Base-by-base conservation (phyloP, 2,888 invertebrate genomes). In the Sthenelais limicola region DNA sequence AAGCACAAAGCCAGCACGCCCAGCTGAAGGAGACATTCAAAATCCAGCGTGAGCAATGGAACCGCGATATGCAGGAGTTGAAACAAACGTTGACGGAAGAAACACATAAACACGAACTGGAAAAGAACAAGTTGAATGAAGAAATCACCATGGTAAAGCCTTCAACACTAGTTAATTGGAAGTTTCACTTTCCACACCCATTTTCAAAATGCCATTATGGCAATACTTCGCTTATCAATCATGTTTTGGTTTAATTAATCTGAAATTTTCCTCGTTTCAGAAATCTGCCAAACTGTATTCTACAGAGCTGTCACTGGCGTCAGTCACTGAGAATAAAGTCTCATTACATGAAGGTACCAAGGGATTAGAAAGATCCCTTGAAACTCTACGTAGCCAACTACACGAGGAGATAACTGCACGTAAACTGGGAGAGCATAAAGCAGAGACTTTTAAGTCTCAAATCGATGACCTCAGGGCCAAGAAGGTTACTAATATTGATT, bases 341-440 rank as follows among this genome's bases (percentile, higher is more conserved):
- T 75, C 79, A 26, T 71, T 81, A 43, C 75, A 76, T 54, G 78
- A 78, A 38, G 79, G 78, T 33, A 72, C 62, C 12, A 73, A 75
- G 30, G 74, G 76, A 30, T 71, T 77, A 26, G 82, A 84, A 69
- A 76, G 74, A 49, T 68, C 79, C 0, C 18, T 84, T 28, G 80
- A 82, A 32, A 78, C 81, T 9, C 69, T 81, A 15, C 79, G 79
- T 35, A 48, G 74, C 0, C 77, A 80, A 66, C 77, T 82, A 2
- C 79, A 81, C 26, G 82, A 84, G 51, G 82, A 82, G 71, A 77
- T 73, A 24, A 81, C 82, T 1, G 77, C 76, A 4, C 74, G 80
- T 7, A 80, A 82, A 69, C 76, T 84, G 5, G 77, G 81, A 3
- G 82, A 84, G 68, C 82, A 85, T 66, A 81, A 80, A 58, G 73